These are phyloP conservation scores for Leptocoma aspasia DNA, from an alignment of 2,113 vertebrate genomes.

Conservation along the genomic window DNA sequence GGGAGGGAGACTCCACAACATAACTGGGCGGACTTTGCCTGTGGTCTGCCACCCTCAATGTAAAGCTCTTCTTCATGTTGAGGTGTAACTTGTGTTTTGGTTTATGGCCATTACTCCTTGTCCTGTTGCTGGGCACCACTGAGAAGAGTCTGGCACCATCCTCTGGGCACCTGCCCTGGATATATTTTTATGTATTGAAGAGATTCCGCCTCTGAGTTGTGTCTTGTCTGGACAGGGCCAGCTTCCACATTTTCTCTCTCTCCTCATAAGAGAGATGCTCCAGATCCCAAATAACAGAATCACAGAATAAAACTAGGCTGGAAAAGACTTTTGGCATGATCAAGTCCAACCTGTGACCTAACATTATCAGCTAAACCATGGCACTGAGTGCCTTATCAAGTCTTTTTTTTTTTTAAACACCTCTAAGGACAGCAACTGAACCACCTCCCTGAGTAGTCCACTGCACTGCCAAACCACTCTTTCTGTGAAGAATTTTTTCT, in stretches of 20 bases:
- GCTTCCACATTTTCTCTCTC: not conserved
- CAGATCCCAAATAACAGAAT: not conserved
- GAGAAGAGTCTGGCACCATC: not conserved
- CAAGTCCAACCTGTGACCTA: not conserved
- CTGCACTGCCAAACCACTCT: fast-evolving
- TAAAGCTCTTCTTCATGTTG: not conserved
- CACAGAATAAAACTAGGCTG: not conserved
- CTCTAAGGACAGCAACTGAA: not conserved
- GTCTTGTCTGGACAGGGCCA: not conserved
- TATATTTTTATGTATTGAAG: not conserved
- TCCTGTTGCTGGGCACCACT: not conserved
- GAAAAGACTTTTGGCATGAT: not conserved
- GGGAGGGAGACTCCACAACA: not conserved
- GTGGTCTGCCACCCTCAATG: not conserved
- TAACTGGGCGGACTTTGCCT: not conserved
- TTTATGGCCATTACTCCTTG: not conserved
- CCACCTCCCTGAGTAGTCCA: not conserved
- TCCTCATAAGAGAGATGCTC: not conserved
- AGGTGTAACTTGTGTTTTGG: not conserved
- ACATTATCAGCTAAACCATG: not conserved
- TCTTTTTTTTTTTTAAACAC: not conserved
- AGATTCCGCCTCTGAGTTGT: not conserved
- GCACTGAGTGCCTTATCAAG: not conserved
- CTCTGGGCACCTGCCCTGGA: not conserved
- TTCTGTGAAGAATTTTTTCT: not conserved